Evolutionary conservation across 2,113 vertebrate genomes (phyloP), one percentile per base, ranked within the genome.

Genomic region (Pollachius pollachius): DNA sequence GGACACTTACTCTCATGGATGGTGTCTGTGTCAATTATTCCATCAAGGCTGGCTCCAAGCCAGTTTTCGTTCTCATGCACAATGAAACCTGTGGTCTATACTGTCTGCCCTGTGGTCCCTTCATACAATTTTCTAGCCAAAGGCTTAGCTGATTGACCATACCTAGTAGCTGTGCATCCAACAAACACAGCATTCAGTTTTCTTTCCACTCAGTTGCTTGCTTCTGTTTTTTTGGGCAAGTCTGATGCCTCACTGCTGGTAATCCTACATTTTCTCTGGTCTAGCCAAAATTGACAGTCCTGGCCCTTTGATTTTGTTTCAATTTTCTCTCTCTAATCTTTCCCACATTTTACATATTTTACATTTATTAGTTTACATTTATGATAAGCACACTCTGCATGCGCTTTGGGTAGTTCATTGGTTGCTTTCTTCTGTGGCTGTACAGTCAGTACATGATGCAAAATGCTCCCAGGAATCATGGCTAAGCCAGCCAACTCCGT

Each of bases 151-250:
- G n/a, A n/a, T n/a, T n/a, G n/a, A n/a, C n/a, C n/a, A n/a, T n/a
- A n/a, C n/a, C n/a, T n/a, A n/a, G n/a, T n/a, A n/a, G n/a, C 17
- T 12, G 19, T 17, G 59, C 12, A 19, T 37, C 34, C 59, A 61
- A 18, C 18, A 18, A 19, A 18, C 11, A 59, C 25, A 30, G 54
- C 67, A 19, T n/a, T n/a, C n/a, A n/a, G n/a, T 68, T 60, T 68
- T 60, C 67, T 59, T 68, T 68, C 67, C 57, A 68, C 67, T 56
- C 67, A 57, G 59, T 69, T 69, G 61, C 27, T 61, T 62, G 68
- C 58, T 57, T 69, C 56, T 57, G 56, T 13, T 69, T 69, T 69
- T 69, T 62, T 61, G n/a, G 59, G 59, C 34, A 69, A 27, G 9
- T 69, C 23, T 30, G 25, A 30, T 27, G 62, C 8, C 23, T 30